Conservation (phyloP, 2,113 vertebrate genomes). For the Hippocampus zosterae region DNA sequence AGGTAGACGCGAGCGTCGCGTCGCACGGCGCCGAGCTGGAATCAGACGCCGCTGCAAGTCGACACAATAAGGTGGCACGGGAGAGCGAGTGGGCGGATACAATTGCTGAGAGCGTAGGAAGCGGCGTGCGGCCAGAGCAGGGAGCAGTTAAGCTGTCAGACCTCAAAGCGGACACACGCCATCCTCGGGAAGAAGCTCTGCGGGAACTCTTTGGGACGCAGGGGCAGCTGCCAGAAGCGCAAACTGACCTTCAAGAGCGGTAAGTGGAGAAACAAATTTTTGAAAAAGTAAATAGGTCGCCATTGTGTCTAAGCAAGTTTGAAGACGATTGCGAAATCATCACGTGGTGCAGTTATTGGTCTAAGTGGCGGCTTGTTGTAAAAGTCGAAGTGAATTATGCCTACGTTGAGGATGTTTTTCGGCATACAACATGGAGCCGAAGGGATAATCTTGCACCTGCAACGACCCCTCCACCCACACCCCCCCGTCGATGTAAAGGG, state of each 20-base stretch:
- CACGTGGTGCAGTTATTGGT: neutral
- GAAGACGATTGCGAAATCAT: neutral
- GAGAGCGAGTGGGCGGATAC: slow-evolving; percentile 45
- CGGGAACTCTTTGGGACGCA: neutral
- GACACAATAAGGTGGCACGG: slow-evolving; percentile 26
- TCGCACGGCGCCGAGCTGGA: slow-evolving; percentile 2
- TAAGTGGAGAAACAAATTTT: slow-evolving; percentile 24
- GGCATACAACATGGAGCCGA: neutral
- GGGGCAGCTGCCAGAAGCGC: slow-evolving; percentile 6
- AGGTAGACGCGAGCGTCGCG: slow-evolving; percentile 1
- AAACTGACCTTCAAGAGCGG: slow-evolving; percentile 24
- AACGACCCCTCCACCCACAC: too few relatives aligned
- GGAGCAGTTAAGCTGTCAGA: slow-evolving; percentile 28
- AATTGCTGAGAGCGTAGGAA: slow-evolving; percentile 8
- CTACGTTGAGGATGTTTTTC: neutral
- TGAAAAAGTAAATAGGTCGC: neutral
- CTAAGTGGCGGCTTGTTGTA: neutral
- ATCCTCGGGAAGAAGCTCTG: neutral
- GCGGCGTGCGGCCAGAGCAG: slow-evolving; percentile 7
- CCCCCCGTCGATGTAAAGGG: neutral
- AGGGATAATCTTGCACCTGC: neutral
- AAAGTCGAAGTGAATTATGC: neutral
- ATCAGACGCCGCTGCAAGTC: slow-evolving; percentile 15
- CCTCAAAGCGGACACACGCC: neutral
- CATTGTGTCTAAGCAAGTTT: neutral